A percentile compares a stretch with the other conserved stretches of the same genome.
Evolutionary conservation across 35 echinoderm and acorn worm species (phyloP).

Genomic region (Chiridota heheva): DNA sequence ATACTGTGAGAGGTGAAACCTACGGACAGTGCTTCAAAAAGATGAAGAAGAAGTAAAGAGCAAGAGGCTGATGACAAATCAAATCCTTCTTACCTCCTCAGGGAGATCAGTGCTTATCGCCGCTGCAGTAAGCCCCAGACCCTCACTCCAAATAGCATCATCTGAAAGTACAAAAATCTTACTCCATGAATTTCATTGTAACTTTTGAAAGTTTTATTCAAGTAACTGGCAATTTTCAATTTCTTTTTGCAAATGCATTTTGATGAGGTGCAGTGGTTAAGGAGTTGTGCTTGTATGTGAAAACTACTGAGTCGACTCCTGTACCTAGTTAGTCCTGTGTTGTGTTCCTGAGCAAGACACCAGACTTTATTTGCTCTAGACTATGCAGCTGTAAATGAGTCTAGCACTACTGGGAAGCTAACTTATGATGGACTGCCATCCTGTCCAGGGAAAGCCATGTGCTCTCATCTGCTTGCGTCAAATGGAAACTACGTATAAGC

Average conservation of each 20-base stretch:
- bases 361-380: too few species aligned
- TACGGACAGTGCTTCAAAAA: too few species aligned
- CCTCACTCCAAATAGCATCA: constrained; percentile 97
- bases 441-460: too few species aligned
- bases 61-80: too few species aligned
- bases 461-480: too few species aligned
- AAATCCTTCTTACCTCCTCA: constrained; percentile 63
- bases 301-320: neutral
- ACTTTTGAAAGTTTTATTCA: neutral
- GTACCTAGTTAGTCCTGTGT: neutral
- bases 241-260: neutral
- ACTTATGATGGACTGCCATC: too few species aligned
- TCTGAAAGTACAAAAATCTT: constrained; percentile 20
- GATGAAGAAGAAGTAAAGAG: too few species aligned
- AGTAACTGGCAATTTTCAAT: neutral
- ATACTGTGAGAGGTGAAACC: too few species aligned
- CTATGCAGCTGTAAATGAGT: too few species aligned
- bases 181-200: neutral
- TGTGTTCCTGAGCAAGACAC: too few species aligned
- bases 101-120: constrained; percentile 80
- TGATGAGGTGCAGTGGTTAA: neutral
- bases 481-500: too few species aligned
- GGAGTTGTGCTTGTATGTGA: neutral
- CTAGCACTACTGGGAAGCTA: too few species aligned
- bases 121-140: constrained; percentile 83